phyloP scores from a whole-genome alignment of 2,113 vertebrate species.

The Forbesichthys papilliferus region DNA sequence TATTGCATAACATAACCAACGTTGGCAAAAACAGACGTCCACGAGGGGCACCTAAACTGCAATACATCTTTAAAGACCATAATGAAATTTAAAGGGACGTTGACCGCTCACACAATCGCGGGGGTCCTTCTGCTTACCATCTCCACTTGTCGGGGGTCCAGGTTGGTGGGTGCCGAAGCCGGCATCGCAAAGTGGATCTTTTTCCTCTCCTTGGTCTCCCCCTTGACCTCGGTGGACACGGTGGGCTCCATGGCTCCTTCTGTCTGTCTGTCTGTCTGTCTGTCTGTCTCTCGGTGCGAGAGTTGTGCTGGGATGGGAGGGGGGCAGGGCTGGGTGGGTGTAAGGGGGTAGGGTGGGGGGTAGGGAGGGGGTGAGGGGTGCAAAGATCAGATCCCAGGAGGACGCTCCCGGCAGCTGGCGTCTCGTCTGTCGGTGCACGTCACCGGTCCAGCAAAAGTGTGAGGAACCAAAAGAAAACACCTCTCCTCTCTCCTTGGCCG shows the following conservation, averaged over 20 bases:
- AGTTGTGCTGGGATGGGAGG: too few relatives aligned
- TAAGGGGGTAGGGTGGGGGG: background rate
- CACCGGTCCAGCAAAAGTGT: too few relatives aligned
- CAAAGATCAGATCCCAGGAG: slow-evolving; percentile 30
- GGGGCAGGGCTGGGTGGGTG: too few relatives aligned
- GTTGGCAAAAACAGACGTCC: too few relatives aligned
- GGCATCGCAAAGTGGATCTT: slow-evolving; percentile 94
- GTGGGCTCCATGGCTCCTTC: slow-evolving; percentile 72
- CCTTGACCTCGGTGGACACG: slow-evolving; percentile 62
- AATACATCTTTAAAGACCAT: background rate
- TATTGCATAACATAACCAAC: too few relatives aligned
- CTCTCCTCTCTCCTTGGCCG: too few relatives aligned
- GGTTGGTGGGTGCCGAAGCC: slow-evolving; percentile 81
- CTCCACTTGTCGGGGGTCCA: slow-evolving; percentile 94
- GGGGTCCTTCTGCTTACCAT: slow-evolving; percentile 81
- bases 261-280: slow-evolving; percentile 41
- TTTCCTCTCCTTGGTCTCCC: slow-evolving; percentile 87
- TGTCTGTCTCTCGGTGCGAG: background rate
- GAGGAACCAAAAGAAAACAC: too few relatives aligned
- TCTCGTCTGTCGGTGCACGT: too few relatives aligned
- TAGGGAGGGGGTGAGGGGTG: slow-evolving; percentile 17
- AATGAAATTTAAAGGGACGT: background rate
- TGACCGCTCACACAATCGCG: too few relatives aligned
- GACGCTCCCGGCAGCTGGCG: slow-evolving; percentile 7
- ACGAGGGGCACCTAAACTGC: too few relatives aligned